These are phyloP conservation scores for Notodonta dromedarius DNA, from an alignment of 2,888 invertebrate genomes.

Conservation along the genomic window DNA sequence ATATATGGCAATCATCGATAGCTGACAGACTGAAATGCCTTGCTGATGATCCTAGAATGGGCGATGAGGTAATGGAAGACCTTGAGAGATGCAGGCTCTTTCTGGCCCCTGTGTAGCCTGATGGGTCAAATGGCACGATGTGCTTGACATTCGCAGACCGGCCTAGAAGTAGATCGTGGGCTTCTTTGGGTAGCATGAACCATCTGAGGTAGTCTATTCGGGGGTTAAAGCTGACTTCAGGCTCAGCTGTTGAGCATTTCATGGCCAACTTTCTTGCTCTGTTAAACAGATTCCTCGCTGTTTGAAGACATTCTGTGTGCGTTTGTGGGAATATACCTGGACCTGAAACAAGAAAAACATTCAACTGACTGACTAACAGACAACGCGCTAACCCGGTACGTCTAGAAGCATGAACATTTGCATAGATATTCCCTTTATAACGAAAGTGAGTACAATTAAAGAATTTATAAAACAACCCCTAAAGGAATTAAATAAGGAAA, in stretches of 20 bases:
- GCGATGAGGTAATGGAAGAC: conserved; percentile 71
- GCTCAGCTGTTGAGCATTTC: conserved; percentile 89
- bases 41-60: conserved; percentile 82
- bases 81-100: conserved; percentile 71
- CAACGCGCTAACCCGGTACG: no score
- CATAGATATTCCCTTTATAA: no score
- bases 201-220: conserved; percentile 90
- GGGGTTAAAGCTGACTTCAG: conserved; percentile 88
- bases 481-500: no score
- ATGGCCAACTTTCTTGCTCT: conserved; percentile 90
- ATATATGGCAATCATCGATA: conserved; percentile 83
- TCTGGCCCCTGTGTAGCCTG: conserved; percentile 81
- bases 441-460: no score
- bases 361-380: no score
- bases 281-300: conserved; percentile 90
- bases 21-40: conserved; percentile 89
- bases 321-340: conserved; percentile 90
- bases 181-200: conserved; percentile 96
- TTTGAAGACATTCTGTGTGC: conserved; percentile 90
- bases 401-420: no score
- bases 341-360: conserved; percentile 63
- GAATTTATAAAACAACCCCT: no score
- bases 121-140: conserved; percentile 89
- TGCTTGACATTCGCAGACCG: conserved; percentile 91
- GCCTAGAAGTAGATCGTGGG: conserved; percentile 89